Evolutionary conservation across 2,113 vertebrate genomes (phyloP), one percentile per base, ranked within the genome.

Genomic region (Thomomys bottae): DNA sequence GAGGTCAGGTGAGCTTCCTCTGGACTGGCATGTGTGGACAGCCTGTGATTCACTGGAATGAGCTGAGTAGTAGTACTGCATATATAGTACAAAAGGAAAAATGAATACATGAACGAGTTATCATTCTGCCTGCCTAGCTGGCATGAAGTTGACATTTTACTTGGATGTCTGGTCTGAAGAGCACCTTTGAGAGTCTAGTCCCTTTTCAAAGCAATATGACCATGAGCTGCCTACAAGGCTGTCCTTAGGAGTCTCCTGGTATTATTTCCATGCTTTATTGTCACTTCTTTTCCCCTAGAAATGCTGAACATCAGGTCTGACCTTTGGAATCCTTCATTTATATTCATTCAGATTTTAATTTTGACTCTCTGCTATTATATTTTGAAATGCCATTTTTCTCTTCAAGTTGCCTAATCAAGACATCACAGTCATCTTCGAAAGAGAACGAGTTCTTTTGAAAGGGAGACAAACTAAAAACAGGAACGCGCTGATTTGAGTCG

Each of bases 281-380:
- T 30, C 79, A 28, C 92, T 82, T 21, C 30, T 82, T 54, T 90
- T 63, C 95, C 66, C 88, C 64, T 24, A 92, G 38, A 87, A 92
- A 92, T 84, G 15, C 57, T 87, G 78, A 95, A 95, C 84, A 91
- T 95, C 87, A 96, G 81, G 42, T 81, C 78, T 89, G 90, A 78
- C 59, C 83, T 88, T 94, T 93, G 17, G 79, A 84, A 89, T 80
- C 32, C 84, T 96, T 95, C 84, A 83, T 93, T 93, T 89, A 93
- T 85, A 84, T 90, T 96, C 81, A 79, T 93, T 93, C 59, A 85
- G 66, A 92, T 94, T 95, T 96, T 97, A 96, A 97, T 87, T 95
- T 91, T 95, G 87, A 93, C 95, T 84, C 12, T 86, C 49, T 92
- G 64, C 36, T 81, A 92, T 91, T 64, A 82, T 96, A 79, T 96